Evolutionary conservation across 1,140 invertebrate species (phyloP).

Genomic region (Pogonognathellus flavescens): DNA sequence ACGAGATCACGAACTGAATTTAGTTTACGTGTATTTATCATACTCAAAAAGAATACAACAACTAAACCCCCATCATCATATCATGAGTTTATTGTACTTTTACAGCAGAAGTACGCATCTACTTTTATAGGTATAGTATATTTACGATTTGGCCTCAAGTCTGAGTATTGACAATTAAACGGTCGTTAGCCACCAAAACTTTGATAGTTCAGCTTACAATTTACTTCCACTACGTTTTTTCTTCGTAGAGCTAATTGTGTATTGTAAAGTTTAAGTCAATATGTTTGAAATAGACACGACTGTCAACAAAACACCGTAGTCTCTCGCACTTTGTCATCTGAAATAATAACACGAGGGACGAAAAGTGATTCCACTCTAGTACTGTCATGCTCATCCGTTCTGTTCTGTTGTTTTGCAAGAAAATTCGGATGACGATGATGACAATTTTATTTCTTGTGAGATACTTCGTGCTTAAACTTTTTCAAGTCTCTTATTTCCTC

Average conservation of each 20-base stretch:
- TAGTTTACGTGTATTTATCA: not conserved
- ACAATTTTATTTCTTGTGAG: not conserved
- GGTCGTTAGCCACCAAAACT: slow-evolving; percentile 28
- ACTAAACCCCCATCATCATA: not conserved
- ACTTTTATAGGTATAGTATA: not conserved
- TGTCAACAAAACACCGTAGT: not conserved
- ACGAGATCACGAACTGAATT: slow-evolving; percentile 44
- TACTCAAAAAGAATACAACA: not conserved
- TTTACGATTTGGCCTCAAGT: not conserved
- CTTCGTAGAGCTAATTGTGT: not conserved
- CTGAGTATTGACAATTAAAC: slow-evolving; percentile 30
- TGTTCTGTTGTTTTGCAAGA: not conserved
- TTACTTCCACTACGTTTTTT: not conserved
- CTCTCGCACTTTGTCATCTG: too few species aligned
- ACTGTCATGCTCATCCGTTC: not conserved
- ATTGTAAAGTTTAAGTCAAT: not conserved
- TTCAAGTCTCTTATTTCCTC: too few species aligned
- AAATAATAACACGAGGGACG: not conserved
- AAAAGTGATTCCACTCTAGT: not conserved
- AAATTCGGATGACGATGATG: not conserved
- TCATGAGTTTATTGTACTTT: not conserved
- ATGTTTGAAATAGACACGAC: not conserved
- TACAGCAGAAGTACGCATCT: not conserved
- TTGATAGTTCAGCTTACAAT: too few species aligned
- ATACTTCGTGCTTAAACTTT: not conserved